Evolutionary conservation across 2,888 invertebrate genomes (phyloP), one percentile per base, ranked within the genome.

Genomic region (Coecobrya sp.): DNA sequence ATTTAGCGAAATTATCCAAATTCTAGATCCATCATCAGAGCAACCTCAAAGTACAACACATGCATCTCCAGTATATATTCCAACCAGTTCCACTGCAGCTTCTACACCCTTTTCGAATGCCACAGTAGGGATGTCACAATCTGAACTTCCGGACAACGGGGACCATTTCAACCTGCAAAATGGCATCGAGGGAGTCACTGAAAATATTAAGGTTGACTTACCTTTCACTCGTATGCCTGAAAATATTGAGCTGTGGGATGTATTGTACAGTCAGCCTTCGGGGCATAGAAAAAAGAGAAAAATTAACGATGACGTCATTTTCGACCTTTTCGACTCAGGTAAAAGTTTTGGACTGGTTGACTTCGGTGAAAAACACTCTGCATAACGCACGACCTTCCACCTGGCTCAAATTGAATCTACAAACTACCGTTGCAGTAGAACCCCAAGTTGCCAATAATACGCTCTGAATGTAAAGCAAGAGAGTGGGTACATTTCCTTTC

Each of bases 201-300:
- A 92, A 65, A 84, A 68, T 42, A 49, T 88, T 11, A 87, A 92
- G 91, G 91, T 92, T 87, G 79, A 91, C 7, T 49, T 86, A 30
- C 91, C 91, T 8, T 91, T 81, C 25, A 36, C 81, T 10, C 86
- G 65, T 65, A 76, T 85, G 42, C 81, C 85, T 55, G 65, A 81
- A 30, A 81, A 81, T 86, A n/a, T 59, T 55, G 65, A 59, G 30
- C 30, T 91, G 45, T 86, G 86, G 86, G 65, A 65, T 22, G 25
- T 65, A 25, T 70, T 79, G 68, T 70, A 86, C 27, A 62, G 27
- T 79, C 70, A 55, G 70, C 68, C 81, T 52, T 52, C 42, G 16
- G 81, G 49, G 52, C 81, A 55, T n/a, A 84, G 87, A 87, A 87
- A 52, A 30, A 87, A 87, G 45, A 59, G 87, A 87, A 59, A 22